These are phyloP conservation scores for Stichopus horrens DNA, from an alignment of 53 echinoderm and acorn worm species.

Conservation along the genomic window DNA sequence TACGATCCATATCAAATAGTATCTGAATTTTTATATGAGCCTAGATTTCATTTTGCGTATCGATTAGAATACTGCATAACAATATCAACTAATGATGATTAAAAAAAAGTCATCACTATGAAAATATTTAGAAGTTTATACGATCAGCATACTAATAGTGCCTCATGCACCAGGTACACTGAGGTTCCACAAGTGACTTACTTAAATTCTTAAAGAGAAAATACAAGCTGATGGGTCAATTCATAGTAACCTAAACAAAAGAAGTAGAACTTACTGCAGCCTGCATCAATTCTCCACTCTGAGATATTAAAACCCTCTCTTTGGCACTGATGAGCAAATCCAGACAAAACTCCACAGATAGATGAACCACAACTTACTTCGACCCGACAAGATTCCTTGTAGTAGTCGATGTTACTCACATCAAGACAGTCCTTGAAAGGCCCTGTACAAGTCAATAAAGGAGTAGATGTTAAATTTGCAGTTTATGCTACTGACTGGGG, in stretches of 20 bases:
- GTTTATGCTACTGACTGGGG: too few species aligned
- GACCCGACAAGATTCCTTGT: not conserved
- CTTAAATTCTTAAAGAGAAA: too few species aligned
- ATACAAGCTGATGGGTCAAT: not conserved
- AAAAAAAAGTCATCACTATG: too few species aligned
- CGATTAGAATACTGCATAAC: too few species aligned
- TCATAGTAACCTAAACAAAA: not conserved
- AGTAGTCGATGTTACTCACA: conserved; percentile 2
- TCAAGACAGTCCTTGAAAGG: not conserved
- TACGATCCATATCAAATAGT: too few species aligned
- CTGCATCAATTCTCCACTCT: conserved; percentile 47
- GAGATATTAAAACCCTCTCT: conserved; percentile 41
- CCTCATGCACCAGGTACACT: too few species aligned
- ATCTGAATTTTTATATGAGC: too few species aligned
- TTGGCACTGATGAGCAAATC: conserved; percentile 55
- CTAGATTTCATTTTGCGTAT: too few species aligned
- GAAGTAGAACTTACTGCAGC: conserved; percentile 50
- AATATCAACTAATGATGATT: too few species aligned
- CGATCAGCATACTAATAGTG: too few species aligned
- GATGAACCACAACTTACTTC: conserved; percentile 3
- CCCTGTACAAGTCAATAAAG: not conserved
- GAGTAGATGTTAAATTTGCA: not conserved
- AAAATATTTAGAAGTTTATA: too few species aligned
- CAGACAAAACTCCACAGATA: conserved; percentile 46
- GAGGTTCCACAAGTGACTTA: too few species aligned